phyloP scores from a whole-genome alignment of 2,113 vertebrate species.

The Nannospalax galili region DNA sequence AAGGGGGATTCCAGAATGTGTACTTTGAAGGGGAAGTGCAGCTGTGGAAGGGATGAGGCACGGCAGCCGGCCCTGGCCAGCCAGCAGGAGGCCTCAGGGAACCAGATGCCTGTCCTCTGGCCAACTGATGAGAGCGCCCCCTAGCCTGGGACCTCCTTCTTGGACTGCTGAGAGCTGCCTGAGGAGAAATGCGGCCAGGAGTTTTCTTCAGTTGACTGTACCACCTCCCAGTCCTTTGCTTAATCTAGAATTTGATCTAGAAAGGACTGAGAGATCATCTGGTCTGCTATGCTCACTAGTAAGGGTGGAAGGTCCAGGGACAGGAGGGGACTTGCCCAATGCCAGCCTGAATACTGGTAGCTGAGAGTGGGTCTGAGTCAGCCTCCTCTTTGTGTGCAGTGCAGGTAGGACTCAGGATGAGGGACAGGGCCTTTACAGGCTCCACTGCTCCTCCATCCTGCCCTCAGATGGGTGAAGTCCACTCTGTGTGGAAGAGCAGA shows the following conservation, averaged over 20 bases:
- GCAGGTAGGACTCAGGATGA: background rate
- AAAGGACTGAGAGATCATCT: conserved; percentile 18
- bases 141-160: conserved; percentile 10
- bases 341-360: conserved; percentile 5
- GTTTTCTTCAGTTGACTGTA: background rate
- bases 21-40: conserved; percentile 58
- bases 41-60: conserved; percentile 31
- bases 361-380: background rate
- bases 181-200: background rate
- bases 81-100: background rate
- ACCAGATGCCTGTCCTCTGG: background rate
- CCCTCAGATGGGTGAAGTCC: background rate
- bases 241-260: conserved; percentile 45
- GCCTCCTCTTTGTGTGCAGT: too few species aligned
- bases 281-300: conserved; percentile 2
- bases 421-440: background rate
- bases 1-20: conserved; percentile 72
- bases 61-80: conserved; percentile 30
- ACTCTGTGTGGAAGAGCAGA: background rate
- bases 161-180: background rate
- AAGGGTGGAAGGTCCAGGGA: conserved; percentile 20
- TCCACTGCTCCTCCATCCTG: background rate
- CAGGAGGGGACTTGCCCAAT: conserved; percentile 50
- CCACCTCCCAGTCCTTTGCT: background rate
- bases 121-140: conserved; percentile 5